Evolutionary conservation across 2,797 vertebrate species (phyloP).

Genomic region (Semaprochilodus insignis): DNA sequence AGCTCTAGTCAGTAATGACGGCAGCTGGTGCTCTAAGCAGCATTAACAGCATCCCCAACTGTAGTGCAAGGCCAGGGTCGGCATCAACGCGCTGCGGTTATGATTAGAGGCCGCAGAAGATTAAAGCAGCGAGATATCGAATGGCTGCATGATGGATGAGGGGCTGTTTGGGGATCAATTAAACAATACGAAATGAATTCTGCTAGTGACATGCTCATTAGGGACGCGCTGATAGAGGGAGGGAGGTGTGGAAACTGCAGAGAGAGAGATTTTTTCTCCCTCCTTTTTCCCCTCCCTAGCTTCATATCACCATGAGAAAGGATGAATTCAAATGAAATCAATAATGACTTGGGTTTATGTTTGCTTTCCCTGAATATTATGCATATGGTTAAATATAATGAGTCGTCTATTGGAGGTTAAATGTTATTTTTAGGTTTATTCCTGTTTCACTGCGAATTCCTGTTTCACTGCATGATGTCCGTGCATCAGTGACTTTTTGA

Average conservation of each 20-base stretch:
- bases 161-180: constrained; percentile 77
- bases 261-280: constrained; percentile 52
- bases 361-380: background rate
- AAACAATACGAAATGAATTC: constrained; percentile 81
- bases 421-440: background rate
- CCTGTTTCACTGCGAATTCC: background rate
- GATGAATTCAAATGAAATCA: constrained; percentile 33
- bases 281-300: constrained; percentile 27
- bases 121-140: constrained; percentile 76
- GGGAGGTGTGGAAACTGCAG: constrained; percentile 54
- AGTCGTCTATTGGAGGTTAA: background rate
- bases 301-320: constrained; percentile 19
- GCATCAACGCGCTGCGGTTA: constrained; percentile 64
- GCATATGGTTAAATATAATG: background rate
- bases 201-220: constrained; percentile 81
- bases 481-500: background rate
- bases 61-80: constrained; percentile 44
- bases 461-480: background rate
- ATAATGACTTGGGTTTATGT: constrained; percentile 34
- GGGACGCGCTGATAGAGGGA: constrained; percentile 66
- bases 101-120: constrained; percentile 71
- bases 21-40: constrained; percentile 4
- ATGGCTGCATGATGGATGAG: constrained; percentile 77
- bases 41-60: background rate
- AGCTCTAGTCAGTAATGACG: constrained; percentile 3